Evolutionary conservation across 2,113 vertebrate genomes (phyloP).

Genomic region (Misgurnus mizolepis): DNA sequence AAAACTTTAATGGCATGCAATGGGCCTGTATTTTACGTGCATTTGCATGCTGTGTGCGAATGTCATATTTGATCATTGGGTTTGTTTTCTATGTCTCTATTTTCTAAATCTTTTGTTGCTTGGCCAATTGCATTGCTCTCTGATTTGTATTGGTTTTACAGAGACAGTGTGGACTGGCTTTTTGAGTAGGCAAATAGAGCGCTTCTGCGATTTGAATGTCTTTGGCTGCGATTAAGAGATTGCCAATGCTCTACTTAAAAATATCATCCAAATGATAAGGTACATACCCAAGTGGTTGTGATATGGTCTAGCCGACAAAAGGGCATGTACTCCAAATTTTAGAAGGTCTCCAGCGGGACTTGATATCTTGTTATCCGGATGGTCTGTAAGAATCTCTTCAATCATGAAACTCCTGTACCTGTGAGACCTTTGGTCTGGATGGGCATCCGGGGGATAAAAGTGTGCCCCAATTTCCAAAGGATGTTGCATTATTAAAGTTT

Average conservation of each 20-base stretch:
- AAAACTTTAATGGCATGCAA: background rate
- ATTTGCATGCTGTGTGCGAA: background rate
- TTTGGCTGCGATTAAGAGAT: background rate
- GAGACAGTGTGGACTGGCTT: background rate
- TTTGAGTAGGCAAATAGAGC: conserved; percentile 19
- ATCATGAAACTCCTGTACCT: conserved; percentile 98
- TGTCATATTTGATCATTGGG: background rate
- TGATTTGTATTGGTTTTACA: background rate
- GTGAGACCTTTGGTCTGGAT: conserved; percentile 89
- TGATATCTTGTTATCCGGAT: conserved; percentile 82
- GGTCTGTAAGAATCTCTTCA: conserved; percentile 95
- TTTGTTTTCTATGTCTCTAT: no score
- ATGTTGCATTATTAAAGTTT: conserved; percentile 83
- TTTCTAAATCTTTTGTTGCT: background rate
- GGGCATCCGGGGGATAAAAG: conserved; percentile 83
- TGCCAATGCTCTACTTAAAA: background rate
- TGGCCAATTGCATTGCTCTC: background rate
- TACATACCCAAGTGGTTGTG: conserved; percentile 89
- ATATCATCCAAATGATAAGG: conserved; percentile 4
- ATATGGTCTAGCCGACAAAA: conserved; percentile 88
- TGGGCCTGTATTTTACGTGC: background rate
- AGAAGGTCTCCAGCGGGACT: conserved; percentile 87
- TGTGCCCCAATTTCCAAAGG: conserved; percentile 85
- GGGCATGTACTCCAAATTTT: conserved; percentile 94
- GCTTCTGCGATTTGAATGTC: conserved; percentile 24